Evolutionary conservation across 1,140 invertebrate species (phyloP).

Genomic region (Pseudomyrmex concolor): DNA sequence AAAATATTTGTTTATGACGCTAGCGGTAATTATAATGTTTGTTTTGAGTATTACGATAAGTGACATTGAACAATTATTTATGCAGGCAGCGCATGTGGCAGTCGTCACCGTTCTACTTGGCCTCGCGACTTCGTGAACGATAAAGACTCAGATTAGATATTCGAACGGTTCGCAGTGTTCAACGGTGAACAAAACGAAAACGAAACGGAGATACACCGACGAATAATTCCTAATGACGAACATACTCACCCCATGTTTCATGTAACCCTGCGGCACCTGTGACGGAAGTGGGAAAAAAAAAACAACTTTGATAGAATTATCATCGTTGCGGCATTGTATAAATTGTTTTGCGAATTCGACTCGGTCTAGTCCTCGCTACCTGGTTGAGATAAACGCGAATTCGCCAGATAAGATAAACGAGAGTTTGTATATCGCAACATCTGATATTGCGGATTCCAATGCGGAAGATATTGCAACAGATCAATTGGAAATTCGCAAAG

Average conservation of each 20-base stretch:
- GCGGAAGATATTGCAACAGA: neutral
- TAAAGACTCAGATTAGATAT: constrained; percentile 66
- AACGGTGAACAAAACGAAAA: neutral
- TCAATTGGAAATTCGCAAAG: neutral
- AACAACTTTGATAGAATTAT: neutral
- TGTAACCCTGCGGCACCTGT: neutral
- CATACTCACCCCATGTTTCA: neutral
- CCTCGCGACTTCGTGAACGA: constrained; percentile 35
- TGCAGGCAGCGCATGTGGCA: neutral
- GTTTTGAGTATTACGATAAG: neutral
- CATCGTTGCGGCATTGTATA: too few species aligned
- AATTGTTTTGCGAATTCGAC: neutral
- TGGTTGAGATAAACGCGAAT: constrained; percentile 40
- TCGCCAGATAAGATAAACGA: constrained; percentile 63
- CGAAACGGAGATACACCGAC: neutral
- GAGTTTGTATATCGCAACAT: neutral
- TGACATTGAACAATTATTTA: constrained; percentile 38
- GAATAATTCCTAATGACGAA: constrained; percentile 19
- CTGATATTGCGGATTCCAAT: constrained; percentile 7
- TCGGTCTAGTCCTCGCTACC: constrained; percentile 39
- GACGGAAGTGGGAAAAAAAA: constrained; percentile 12
- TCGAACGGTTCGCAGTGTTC: constrained; percentile 16
- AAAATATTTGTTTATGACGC: neutral
- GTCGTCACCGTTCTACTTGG: constrained; percentile 13
- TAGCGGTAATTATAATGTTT: neutral